Evolutionary conservation across 2,797 vertebrate species (phyloP).

Genomic region (Pseudopleuronectes americanus): DNA sequence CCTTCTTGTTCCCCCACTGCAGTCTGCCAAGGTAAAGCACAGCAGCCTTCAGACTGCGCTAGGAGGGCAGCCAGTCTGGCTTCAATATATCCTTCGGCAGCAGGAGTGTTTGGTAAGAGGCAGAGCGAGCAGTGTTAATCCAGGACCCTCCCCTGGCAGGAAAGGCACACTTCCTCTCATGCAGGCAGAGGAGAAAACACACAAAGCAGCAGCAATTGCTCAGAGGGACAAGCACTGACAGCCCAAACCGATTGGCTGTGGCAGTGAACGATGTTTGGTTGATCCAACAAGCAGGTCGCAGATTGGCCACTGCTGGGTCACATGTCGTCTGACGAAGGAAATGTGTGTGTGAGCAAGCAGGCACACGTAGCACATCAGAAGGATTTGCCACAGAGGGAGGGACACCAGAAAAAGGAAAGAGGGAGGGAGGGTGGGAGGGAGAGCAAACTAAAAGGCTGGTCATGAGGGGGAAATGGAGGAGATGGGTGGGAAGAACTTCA

Average conservation of each 20-base stretch:
- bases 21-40: constrained; percentile 39
- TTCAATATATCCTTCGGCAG: constrained; percentile 54
- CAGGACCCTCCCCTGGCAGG: constrained; percentile 81
- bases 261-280: constrained; percentile 64
- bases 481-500: constrained; percentile 12
- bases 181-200: constrained; percentile 70
- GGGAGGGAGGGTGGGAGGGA: constrained; percentile 1
- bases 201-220: constrained; percentile 60
- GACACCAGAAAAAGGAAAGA: constrained; percentile 16
- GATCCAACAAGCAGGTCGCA: constrained; percentile 57
- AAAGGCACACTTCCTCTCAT: constrained; percentile 84
- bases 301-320: constrained; percentile 76
- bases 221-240: constrained; percentile 59
- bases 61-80: constrained; percentile 34
- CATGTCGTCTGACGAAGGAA: constrained; percentile 65
- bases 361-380: constrained; percentile 69
- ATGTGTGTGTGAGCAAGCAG: constrained; percentile 50
- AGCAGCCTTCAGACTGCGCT: constrained; percentile 44
- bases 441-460: constrained; percentile 43
- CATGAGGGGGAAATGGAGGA: constrained; percentile 37
- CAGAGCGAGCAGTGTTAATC: constrained; percentile 74
- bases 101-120: constrained; percentile 60
- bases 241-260: constrained; percentile 72
- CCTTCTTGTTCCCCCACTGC: constrained; percentile 38
- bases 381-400: constrained; percentile 62